Conservation (phyloP, 2,113 vertebrate genomes). For the Salminus brasiliensis region DNA sequence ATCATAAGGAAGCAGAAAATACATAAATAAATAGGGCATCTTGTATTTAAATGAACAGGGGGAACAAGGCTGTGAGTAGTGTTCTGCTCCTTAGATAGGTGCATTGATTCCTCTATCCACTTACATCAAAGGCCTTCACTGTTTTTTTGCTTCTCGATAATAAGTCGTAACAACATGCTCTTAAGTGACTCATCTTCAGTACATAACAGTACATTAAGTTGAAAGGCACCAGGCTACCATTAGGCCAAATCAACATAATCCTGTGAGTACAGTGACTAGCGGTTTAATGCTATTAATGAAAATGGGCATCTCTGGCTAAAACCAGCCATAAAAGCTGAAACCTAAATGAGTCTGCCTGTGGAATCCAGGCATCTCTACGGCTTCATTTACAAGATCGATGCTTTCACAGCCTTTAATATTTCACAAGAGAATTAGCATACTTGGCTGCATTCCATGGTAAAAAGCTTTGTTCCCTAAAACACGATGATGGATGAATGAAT, state of each 20-base stretch:
- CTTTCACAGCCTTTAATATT: not conserved
- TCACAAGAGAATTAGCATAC: not conserved
- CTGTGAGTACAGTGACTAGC: not conserved
- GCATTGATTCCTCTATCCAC: not conserved
- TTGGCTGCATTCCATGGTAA: not conserved
- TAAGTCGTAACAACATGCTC: not conserved
- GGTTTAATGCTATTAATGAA: not conserved
- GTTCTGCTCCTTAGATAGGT: not conserved
- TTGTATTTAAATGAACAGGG: not conserved
- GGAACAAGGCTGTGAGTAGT: not conserved
- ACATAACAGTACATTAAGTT: not conserved
- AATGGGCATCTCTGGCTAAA: not conserved
- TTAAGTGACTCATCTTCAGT: not conserved
- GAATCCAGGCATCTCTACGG: not conserved
- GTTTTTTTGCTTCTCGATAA: not conserved
- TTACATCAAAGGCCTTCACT: not conserved
- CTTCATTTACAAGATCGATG: not conserved
- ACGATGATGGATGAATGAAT: not conserved
- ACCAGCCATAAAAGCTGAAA: not conserved
- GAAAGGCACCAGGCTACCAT: not conserved
- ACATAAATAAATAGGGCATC: not conserved
- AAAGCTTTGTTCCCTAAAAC: not conserved
- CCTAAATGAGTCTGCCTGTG: not conserved
- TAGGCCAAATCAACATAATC: not conserved
- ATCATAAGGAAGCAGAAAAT: not conserved